Conservation (phyloP, 2,888 invertebrate species). For the Celastrina argiolus region DNA sequence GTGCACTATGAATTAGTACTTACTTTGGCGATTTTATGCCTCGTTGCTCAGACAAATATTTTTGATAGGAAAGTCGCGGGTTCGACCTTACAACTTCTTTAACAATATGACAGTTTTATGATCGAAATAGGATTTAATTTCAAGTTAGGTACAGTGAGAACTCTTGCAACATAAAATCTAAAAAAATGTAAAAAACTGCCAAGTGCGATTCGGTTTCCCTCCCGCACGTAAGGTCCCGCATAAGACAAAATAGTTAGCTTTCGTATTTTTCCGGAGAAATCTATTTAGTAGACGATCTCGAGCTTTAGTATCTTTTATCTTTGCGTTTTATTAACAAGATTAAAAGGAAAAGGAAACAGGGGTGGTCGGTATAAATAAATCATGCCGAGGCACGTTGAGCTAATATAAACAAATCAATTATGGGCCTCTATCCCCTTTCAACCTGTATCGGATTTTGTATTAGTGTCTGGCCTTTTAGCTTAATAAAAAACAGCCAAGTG, state of each 20-base stretch:
- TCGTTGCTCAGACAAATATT: background rate
- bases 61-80: background rate
- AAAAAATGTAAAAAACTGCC: too few species aligned
- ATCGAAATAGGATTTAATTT: background rate
- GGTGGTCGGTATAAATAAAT: background rate
- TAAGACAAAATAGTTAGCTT: too few species aligned
- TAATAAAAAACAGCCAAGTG: too few species aligned
- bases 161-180: too few species aligned
- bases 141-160: too few species aligned
- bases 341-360: background rate
- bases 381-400: background rate
- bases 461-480: too few species aligned
- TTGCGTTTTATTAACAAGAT: background rate
- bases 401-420: conserved; percentile 13
- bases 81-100: background rate
- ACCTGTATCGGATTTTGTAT: background rate
- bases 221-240: too few species aligned
- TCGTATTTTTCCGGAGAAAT: background rate
- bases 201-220: too few species aligned
- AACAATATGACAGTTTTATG: too few species aligned
- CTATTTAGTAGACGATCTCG: background rate
- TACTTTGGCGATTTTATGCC: background rate
- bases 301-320: background rate
- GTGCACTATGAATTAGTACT: conserved; percentile 7
- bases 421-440: background rate